Conservation (phyloP, 2,113 vertebrate genomes). For the Arenaria interpres region DNA sequence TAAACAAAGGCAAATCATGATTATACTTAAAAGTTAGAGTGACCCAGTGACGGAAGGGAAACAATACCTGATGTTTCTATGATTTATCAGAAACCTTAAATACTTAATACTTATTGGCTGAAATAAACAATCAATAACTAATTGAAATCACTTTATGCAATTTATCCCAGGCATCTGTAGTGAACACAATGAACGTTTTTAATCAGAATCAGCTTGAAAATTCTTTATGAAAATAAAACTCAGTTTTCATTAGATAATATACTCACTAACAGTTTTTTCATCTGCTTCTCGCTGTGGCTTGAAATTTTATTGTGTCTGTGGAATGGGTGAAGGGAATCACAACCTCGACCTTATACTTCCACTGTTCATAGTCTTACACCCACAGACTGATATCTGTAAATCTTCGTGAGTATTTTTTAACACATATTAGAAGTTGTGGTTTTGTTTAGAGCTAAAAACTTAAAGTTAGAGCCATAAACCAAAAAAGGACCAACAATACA, state of each 20-base stretch:
- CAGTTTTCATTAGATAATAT: background rate
- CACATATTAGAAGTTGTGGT: background rate
- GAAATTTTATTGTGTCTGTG: background rate
- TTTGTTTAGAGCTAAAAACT: background rate
- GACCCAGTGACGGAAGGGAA: background rate
- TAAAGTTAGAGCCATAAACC: background rate
- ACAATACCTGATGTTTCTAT: background rate
- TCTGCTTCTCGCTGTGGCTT: background rate
- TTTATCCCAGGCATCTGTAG: background rate
- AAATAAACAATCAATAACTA: background rate
- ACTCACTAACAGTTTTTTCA: background rate
- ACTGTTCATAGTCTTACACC: background rate
- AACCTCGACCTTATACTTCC: background rate
- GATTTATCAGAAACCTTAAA: background rate
- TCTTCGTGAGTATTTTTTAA: background rate
- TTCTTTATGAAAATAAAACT: background rate
- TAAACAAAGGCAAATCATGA: background rate
- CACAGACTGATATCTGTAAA: background rate
- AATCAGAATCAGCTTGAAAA: background rate
- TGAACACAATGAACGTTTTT: background rate
- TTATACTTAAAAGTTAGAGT: background rate
- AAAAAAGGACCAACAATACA: background rate
- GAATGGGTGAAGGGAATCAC: background rate
- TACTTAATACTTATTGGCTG: background rate
- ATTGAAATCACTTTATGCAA: background rate